A percentile compares a stretch with the other conserved stretches of the same genome.
Conservation (phyloP, 2,113 vertebrate genomes). For the Micromys minutus region DNA sequence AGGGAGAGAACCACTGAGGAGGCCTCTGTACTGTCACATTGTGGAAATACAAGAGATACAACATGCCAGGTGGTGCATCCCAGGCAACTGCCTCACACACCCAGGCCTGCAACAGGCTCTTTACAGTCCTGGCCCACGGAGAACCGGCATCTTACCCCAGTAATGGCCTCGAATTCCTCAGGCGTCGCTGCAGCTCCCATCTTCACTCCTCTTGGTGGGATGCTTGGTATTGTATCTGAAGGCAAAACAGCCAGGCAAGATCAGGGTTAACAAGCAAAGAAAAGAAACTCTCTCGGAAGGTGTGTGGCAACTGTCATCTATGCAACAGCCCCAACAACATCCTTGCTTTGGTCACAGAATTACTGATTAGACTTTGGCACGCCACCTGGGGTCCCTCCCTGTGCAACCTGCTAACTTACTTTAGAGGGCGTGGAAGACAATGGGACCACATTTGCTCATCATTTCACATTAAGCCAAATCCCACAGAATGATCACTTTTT, state of each 20-base stretch:
- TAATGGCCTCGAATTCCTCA: conserved; percentile 81
- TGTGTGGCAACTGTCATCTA: fast-evolving
- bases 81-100: fast-evolving
- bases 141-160: conserved; percentile 75
- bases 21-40: neutral
- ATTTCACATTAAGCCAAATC: neutral
- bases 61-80: neutral
- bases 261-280: neutral
- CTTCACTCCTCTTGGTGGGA: conserved; percentile 82
- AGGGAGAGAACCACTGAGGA: neutral
- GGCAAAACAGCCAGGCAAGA: neutral
- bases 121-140: fast-evolving
- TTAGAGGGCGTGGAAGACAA: neutral
- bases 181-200: conserved; percentile 85
- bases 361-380: fast-evolving
- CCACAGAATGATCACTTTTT: neutral
- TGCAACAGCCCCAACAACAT: fast-evolving
- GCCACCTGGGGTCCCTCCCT: fast-evolving
- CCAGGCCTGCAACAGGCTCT: neutral
- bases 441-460: fast-evolving
- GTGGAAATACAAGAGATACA: neutral
- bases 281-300: fast-evolving
- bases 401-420: fast-evolving
- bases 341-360: neutral
- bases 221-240: conserved; percentile 78